Evolutionary conservation across 92 coral and sea anemone genomes (phyloP), one percentile per base, ranked within the genome.

Genomic region (Actinostola sp.): DNA sequence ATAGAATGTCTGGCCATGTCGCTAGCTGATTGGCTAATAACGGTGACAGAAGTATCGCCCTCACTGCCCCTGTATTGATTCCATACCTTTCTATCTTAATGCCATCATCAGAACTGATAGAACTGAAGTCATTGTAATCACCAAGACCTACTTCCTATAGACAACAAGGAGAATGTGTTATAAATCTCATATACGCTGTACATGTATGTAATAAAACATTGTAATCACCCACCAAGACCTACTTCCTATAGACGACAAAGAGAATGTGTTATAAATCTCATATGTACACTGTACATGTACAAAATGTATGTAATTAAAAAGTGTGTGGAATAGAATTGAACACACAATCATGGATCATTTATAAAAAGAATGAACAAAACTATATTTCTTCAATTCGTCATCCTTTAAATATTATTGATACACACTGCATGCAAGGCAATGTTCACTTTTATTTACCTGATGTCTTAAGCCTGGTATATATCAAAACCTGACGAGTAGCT

Each of bases 141-240:
- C 98, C 98, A 65, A 94, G 83, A 36, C 98, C 98, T 52, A 91
- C 91, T 63, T 94, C 98, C 97, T 94, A 59, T 33, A 32, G 17
- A 20, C 31, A 31, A 57, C 34, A 60, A 68, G 33, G 60, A 42
- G 59, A 8, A 19, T 54, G 59, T 53, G 14, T 57, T 32, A 71
- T 21, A 2, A 63, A 19, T 38, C n/a, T n/a, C n/a, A n/a, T n/a
- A n/a, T n/a, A n/a, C n/a, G n/a, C 5, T 50, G 24, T 50, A 50
- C 57, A 50, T 50, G 7, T 7, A 39, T 39, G 14, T 14, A 39
- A 39, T 39, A 39, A 39, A 39, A 39, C 45, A 39, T 39, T 39
- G 7, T 14, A 39, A 39, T 39, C n/a, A n/a, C n/a, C n/a, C 86
- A 29, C 98, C 98, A 65, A 94, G 83, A 36, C 98, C 98, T 52